These are phyloP conservation scores for Harpegnathos saltator DNA, from an alignment of 1,140 invertebrate species.

Conservation along the genomic window DNA sequence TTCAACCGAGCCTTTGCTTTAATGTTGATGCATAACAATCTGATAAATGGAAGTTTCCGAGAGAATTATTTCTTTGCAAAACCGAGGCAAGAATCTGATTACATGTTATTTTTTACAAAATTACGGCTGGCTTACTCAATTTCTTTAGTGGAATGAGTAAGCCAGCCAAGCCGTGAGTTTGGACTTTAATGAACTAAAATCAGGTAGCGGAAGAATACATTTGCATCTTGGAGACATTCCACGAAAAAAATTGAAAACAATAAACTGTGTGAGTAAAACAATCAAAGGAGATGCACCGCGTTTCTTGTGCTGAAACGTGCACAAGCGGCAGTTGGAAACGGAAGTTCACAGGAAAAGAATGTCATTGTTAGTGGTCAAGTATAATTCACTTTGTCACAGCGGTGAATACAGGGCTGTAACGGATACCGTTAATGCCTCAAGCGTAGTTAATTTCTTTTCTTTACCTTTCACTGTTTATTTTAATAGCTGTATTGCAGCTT, in stretches of 20 bases:
- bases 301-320: not conserved
- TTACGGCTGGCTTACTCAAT: no score
- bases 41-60: not conserved
- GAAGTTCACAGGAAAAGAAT: not conserved
- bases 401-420: not conserved
- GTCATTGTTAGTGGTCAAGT: not conserved
- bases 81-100: not conserved
- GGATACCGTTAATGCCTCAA: constrained; percentile 8
- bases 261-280: not conserved
- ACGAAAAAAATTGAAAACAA: not conserved
- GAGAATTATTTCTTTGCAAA: constrained; percentile 9
- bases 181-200: no score
- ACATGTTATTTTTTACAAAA: no score
- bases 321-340: not conserved
- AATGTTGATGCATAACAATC: no score
- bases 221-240: not conserved
- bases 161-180: no score
- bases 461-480: constrained; percentile 30
- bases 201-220: no score
- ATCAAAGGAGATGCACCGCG: no score
- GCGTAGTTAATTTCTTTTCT: constrained; percentile 11
- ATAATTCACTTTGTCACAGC: not conserved
- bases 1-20: no score
- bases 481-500: constrained; percentile 24
- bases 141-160: not conserved